phyloP scores from a whole-genome alignment of 2,888 invertebrate genomes.

The Eumacrocentrus americanus region DNA sequence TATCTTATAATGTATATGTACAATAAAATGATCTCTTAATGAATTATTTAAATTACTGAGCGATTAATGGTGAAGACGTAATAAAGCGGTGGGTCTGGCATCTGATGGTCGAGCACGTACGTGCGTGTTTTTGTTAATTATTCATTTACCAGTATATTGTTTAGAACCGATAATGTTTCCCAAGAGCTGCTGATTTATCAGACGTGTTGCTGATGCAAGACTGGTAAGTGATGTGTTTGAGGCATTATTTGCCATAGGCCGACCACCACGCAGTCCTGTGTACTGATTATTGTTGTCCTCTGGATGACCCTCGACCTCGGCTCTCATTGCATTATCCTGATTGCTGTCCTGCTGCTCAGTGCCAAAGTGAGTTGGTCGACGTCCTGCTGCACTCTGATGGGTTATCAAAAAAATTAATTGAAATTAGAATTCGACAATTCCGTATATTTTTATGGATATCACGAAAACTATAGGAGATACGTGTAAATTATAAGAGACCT shows the following conservation, averaged over 20 bases:
- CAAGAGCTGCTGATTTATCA: conserved; percentile 77
- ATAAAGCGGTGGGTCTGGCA: conserved; percentile 13
- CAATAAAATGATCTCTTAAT: conserved; percentile 20
- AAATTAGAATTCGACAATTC: no score
- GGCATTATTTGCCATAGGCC: conserved; percentile 34
- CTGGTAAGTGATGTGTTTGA: conserved; percentile 67
- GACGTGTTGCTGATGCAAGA: conserved; percentile 73
- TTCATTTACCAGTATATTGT: conserved; percentile 57
- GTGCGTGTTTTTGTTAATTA: conserved; percentile 34
- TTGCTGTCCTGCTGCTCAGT: conserved; percentile 38
- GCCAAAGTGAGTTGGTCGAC: conserved; percentile 46
- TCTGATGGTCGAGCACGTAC: conserved; percentile 18
- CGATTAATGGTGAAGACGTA: conserved; percentile 8
- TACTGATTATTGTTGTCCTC: conserved; percentile 59
- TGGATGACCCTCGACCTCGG: conserved; percentile 36
- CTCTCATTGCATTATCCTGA: conserved; percentile 3
- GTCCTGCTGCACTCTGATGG: conserved; percentile 50
- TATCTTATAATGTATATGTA: conserved; percentile 27
- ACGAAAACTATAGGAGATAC: no score
- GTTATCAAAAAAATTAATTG: conserved; percentile 1
- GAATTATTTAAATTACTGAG: conserved; percentile 23
- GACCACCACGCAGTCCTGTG: conserved; percentile 61
- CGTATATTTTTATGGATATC: not conserved
- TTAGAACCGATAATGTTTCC: conserved; percentile 66
- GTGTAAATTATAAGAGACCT: no score